phyloP scores from a whole-genome alignment of 2,888 invertebrate genomes.

The Polydrusus tereticollis region DNA sequence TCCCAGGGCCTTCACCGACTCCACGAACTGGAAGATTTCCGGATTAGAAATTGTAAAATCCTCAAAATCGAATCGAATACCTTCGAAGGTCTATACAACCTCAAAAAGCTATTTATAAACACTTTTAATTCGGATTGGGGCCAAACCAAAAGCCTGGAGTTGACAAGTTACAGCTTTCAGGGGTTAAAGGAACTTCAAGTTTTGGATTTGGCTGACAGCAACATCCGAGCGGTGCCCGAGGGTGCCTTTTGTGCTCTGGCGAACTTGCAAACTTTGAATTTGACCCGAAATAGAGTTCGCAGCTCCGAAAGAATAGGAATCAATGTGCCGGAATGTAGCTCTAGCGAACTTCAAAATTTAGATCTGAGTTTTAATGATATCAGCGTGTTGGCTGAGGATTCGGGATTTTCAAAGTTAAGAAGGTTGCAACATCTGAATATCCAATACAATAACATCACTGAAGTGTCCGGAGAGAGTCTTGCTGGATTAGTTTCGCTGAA shows the following conservation, averaged over 20 bases:
- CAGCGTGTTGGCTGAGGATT: slow-evolving; percentile 76
- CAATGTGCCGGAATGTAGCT: slow-evolving; percentile 73
- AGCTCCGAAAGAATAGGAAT: slow-evolving; percentile 84
- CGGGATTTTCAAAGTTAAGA: slow-evolving; percentile 81
- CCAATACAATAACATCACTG: slow-evolving; percentile 86
- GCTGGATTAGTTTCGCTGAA: slow-evolving; percentile 83
- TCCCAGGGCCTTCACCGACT: slow-evolving; percentile 76
- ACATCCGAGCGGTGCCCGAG: slow-evolving; percentile 84
- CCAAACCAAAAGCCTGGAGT: slow-evolving; percentile 79
- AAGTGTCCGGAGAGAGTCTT: slow-evolving; percentile 84
- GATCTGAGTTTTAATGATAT: slow-evolving; percentile 88
- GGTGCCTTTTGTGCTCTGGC: slow-evolving; percentile 84
- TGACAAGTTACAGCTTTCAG: slow-evolving; percentile 78
- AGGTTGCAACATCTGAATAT: slow-evolving; percentile 84
- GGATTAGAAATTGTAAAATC: slow-evolving; percentile 84
- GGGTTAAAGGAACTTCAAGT: slow-evolving; percentile 85
- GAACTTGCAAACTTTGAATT: slow-evolving; percentile 85
- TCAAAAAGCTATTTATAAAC: slow-evolving; percentile 83
- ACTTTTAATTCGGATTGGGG: slow-evolving; percentile 87
- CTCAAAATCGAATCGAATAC: slow-evolving; percentile 81
- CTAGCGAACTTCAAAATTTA: slow-evolving; percentile 79
- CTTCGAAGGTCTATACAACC: slow-evolving; percentile 83
- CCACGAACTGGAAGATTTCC: slow-evolving; percentile 80
- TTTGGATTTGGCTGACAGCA: slow-evolving; percentile 86
- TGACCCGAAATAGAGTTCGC: slow-evolving; percentile 86